Evolutionary conservation across 2,888 invertebrate genomes (phyloP), one percentile per base, ranked within the genome.

Genomic region (Lordiphosa andalusiaca): DNA sequence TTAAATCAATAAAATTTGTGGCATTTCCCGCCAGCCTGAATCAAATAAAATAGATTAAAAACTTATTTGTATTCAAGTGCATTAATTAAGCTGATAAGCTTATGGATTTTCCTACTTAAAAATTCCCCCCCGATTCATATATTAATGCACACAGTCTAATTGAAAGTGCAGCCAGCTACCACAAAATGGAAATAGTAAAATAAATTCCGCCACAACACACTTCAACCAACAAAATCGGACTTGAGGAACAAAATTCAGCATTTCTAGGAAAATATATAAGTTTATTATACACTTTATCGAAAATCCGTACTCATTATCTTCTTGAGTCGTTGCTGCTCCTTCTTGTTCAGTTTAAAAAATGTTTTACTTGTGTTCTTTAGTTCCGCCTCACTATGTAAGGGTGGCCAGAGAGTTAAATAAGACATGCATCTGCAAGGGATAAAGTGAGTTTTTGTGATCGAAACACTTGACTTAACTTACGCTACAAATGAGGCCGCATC

Each of bases 331-430:
- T 57, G 48, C 38, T 42, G 69, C 9, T 84, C 58, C 10, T 60
- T 69, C 10, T 30, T 37, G 1, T 13, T 70, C 5, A 81, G 48
- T 10, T 42, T 64, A 53, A 72, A 84, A 39, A 81, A 72, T 5
- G 60, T 21, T 6, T 57, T 58, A 9, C 68, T 66, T 5, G 74
- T 62, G 3, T 46, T 35, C 0, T 55, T 56, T 7, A 83, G 35
- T 58, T 85, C 85, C 1, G 42, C 37, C 7, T 58, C 51, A 42
- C 71, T 75, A 39, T 85, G 86, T 13, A 84, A 44, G 0, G 85
- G 86, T 4, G 85, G 85, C 85, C 85, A 85, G 4, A 85, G 53
- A 0, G 84, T 67, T 3, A 85, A 82, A 13, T 70, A 66, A 2
- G 73, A 50, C 30, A 85, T 53, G 47, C 71, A 67, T 0, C 85